Conservation (phyloP, 2,113 vertebrate genomes). For the Nycticebus coucang region DNA sequence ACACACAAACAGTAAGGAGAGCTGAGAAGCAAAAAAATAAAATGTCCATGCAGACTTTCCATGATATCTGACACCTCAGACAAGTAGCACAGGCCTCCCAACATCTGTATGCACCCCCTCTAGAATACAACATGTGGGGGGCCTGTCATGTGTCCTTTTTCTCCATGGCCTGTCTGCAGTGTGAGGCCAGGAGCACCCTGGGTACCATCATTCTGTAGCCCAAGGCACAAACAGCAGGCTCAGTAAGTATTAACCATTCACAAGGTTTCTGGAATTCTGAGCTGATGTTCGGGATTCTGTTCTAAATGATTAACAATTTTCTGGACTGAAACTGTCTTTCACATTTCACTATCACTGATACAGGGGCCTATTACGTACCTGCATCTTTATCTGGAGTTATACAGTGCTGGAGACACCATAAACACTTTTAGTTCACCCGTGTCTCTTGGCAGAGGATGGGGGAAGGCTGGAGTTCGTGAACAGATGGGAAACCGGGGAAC, state of each 20-base stretch:
- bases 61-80: too few relatives aligned
- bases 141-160: neutral
- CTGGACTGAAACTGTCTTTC: neutral
- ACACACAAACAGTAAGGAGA: too few relatives aligned
- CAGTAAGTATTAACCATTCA: neutral
- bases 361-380: too few relatives aligned
- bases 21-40: too few relatives aligned
- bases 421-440: neutral
- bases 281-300: neutral
- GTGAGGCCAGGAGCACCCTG: neutral
- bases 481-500: neutral
- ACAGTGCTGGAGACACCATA: neutral
- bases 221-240: neutral
- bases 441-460: too few relatives aligned
- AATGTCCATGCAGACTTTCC: too few relatives aligned
- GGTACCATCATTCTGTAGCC: neutral
- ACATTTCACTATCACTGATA: neutral
- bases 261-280: neutral
- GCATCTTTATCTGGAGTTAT: neutral
- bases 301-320: neutral
- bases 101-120: too few relatives aligned
- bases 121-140: too few relatives aligned
- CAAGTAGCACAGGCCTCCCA: too few relatives aligned
- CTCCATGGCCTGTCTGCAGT: neutral
- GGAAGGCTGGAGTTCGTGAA: fast-evolving